phyloP scores from a whole-genome alignment of 2,113 vertebrate species.

The Xiphorhynchus elegans region DNA sequence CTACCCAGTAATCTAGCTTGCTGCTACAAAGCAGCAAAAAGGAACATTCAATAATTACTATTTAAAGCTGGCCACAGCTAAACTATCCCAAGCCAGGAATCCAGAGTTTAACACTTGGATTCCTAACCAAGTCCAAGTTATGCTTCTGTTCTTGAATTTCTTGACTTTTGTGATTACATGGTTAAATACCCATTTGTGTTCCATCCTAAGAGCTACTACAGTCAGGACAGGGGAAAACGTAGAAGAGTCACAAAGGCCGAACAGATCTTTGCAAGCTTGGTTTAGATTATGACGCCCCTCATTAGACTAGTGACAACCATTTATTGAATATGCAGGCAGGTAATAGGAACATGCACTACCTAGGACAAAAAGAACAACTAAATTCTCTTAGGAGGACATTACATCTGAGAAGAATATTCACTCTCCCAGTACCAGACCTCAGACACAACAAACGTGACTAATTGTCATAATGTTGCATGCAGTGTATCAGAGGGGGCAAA shows the following conservation, averaged over 20 bases:
- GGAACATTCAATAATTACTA: not conserved
- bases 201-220: not conserved
- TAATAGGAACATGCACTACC: not conserved
- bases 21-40: not conserved
- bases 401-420: not conserved
- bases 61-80: not conserved
- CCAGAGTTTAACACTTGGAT: not conserved
- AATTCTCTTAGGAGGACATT: not conserved
- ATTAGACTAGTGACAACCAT: not conserved
- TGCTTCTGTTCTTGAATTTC: not conserved
- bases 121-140: not conserved
- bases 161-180: not conserved
- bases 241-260: not conserved
- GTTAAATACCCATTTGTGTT: not conserved
- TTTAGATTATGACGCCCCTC: not conserved
- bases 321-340: not conserved
- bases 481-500: not conserved
- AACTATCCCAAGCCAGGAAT: not conserved
- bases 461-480: not conserved
- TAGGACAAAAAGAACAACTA: not conserved
- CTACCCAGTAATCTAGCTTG: not conserved
- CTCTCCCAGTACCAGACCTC: not conserved
- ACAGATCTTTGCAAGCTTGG: not conserved
- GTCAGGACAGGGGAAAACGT: not conserved
- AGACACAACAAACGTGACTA: not conserved